Base-by-base conservation (phyloP, 2,888 invertebrate genomes). In the Drosophila multiciliata region DNA sequence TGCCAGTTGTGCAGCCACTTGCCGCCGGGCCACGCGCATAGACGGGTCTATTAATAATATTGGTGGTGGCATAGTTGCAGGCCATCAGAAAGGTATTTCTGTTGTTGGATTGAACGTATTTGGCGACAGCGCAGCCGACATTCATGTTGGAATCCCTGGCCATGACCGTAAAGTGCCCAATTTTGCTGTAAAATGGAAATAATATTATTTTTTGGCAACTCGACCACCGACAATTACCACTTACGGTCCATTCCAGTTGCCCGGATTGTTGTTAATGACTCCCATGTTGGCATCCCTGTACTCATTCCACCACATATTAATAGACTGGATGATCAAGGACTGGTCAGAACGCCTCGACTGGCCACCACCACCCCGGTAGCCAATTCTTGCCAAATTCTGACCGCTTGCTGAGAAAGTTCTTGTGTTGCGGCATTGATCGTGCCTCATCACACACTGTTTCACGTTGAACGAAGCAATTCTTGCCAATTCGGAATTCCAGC, bases 1-100 rank as follows among this genome's bases (percentile, higher is more conserved):
- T 71, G 45, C 84, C 84, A 1, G 57, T 80, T 3, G 1, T 59
- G 65, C 86, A 87, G 20, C 69, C 77, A 0, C 69, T 62, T 8
- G 71, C 87, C 1, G 73, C 59, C 1, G n/a, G 0, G 0, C 82
- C 84, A 0, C 9, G 7, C 0, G 2, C 23, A 48, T 76, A 87
- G 26, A 84, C 64, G 7, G 80, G 53, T 0, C 6, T 0, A 8
- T 61, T 67, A 2, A 77, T 0, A 11, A 48, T 23, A 48, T 84
- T 87, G 40, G 77, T 78, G 11, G 67, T 67, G 20, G 87, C 87
- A 65, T 84, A 84, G 49, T 87, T 87, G 53, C 87, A 87, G 60
- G 64, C 74, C 4, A 85, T 0, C 1, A 82, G 54, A 50, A 63
- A 73, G 4, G 33, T 33, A 1, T 68, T 68, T 8, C n/a, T 7